A percentile compares a stretch with the other conserved stretches of the same genome.
These are phyloP conservation scores for Lamproptera curius DNA, from an alignment of 2,888 invertebrate genomes.

Conservation along the genomic window DNA sequence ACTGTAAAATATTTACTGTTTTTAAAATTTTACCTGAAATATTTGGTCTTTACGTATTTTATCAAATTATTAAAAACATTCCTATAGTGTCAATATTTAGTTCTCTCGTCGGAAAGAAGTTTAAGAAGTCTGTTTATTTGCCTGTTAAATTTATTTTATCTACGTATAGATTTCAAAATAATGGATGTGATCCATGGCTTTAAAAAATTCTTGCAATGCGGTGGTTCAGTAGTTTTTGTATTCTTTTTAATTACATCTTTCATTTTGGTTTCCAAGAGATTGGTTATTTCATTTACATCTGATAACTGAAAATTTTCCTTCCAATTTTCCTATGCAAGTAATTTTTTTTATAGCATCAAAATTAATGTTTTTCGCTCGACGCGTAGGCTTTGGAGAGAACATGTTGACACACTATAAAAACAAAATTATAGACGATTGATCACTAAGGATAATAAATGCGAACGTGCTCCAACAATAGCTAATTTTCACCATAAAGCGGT, in stretches of 20 bases:
- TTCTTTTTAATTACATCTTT: not conserved
- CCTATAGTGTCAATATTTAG: not conserved
- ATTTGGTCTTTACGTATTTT: not conserved
- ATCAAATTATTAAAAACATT: not conserved
- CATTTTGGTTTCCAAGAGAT: not conserved
- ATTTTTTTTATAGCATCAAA: too few relatives aligned
- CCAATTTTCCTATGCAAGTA: not conserved
- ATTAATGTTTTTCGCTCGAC: too few relatives aligned
- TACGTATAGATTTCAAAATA: not conserved
- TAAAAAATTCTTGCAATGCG: not conserved
- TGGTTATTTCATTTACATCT: not conserved
- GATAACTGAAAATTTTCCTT: too few relatives aligned
- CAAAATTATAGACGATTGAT: not conserved
- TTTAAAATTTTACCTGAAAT: not conserved
- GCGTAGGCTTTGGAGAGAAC: too few relatives aligned
- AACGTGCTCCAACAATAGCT: not conserved
- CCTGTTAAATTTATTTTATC: not conserved
- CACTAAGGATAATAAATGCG: not conserved
- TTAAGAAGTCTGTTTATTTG: not conserved
- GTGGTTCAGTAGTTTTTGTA: not conserved
- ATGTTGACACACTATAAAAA: too few relatives aligned
- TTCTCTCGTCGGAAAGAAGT: not conserved
- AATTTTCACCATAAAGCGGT: constrained; percentile 1
- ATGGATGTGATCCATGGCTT: too few relatives aligned
- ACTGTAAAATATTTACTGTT: too few relatives aligned